These are phyloP conservation scores for Cosmopolites sordidus DNA, from an alignment of 2,888 invertebrate species.

Conservation along the genomic window DNA sequence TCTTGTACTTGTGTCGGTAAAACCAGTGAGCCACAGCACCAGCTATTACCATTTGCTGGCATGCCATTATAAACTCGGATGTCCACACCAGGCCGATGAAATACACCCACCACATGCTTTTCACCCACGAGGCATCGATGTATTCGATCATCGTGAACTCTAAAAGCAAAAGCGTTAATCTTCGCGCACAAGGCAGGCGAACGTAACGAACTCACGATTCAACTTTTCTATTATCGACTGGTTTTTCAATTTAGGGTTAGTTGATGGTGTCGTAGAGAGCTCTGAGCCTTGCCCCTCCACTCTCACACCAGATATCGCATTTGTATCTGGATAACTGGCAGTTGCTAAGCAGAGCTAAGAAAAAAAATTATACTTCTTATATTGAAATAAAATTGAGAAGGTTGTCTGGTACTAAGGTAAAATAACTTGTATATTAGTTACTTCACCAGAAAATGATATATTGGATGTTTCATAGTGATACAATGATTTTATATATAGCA, in stretches of 20 bases:
- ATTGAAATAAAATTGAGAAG: conserved; percentile 1
- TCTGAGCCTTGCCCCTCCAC: conserved; percentile 13
- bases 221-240: conserved; percentile 34
- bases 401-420: no score
- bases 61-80: conserved; percentile 61
- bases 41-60: conserved; percentile 65
- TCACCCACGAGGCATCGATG: conserved; percentile 72
- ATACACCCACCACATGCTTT: conserved; percentile 94
- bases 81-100: conserved; percentile 79
- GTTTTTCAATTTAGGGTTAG: conserved; percentile 26
- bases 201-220: conserved; percentile 32
- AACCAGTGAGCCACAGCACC: conserved; percentile 67
- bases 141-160: conserved; percentile 68
- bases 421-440: no score
- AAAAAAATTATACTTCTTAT: conserved; percentile 2
- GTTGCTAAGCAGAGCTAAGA: conserved; percentile 71
- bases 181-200: background rate
- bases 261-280: conserved; percentile 9
- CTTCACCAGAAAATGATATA: no score
- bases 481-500: no score
- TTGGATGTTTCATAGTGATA: no score
- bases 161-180: conserved; percentile 34
- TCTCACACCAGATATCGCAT: conserved; percentile 21
- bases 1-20: conserved; percentile 71
- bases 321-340: conserved; percentile 61